A percentile compares a stretch with the other conserved stretches of the same genome.
Evolutionary conservation across 2,888 invertebrate species (phyloP).

Genomic region (Monochamus alternatus): DNA sequence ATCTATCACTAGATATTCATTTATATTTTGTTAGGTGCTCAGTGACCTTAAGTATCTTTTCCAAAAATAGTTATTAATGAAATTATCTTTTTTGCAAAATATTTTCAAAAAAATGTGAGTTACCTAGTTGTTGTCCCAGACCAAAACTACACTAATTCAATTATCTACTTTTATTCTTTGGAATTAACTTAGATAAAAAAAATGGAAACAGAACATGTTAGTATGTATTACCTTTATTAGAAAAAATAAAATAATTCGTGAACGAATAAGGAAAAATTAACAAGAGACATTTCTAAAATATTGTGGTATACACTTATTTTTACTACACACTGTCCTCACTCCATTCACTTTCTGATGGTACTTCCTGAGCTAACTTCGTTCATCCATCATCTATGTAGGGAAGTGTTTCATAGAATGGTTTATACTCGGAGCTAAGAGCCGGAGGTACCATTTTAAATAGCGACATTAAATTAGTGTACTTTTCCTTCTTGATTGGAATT

Average conservation of each 20-base stretch:
- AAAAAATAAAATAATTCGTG: not conserved
- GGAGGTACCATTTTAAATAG: too few species aligned
- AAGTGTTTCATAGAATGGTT: constrained; percentile 7
- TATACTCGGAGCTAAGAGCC: constrained; percentile 2
- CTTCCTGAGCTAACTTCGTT: not conserved
- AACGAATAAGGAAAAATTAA: not conserved
- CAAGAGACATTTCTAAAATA: constrained; percentile 12
- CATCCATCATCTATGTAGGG: not conserved
- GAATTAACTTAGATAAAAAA: too few species aligned
- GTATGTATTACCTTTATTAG: constrained; percentile 1
- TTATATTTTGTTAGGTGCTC: not conserved
- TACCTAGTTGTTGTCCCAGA: not conserved
- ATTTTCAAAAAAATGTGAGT: not conserved
- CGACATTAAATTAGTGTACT: too few species aligned
- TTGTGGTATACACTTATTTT: constrained; percentile 3
- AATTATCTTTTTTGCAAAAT: too few species aligned
- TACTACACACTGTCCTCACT: constrained; percentile 7
- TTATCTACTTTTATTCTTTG: constrained; percentile 9
- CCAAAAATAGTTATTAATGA: not conserved
- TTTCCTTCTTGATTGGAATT: too few species aligned
- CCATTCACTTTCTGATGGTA: constrained; percentile 1
- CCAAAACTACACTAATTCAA: not conserved
- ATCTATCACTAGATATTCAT: not conserved
- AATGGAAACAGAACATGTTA: not conserved
- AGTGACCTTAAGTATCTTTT: not conserved